Conservation (phyloP, 2,888 invertebrate genomes). For the Hyposoter didymator region DNA sequence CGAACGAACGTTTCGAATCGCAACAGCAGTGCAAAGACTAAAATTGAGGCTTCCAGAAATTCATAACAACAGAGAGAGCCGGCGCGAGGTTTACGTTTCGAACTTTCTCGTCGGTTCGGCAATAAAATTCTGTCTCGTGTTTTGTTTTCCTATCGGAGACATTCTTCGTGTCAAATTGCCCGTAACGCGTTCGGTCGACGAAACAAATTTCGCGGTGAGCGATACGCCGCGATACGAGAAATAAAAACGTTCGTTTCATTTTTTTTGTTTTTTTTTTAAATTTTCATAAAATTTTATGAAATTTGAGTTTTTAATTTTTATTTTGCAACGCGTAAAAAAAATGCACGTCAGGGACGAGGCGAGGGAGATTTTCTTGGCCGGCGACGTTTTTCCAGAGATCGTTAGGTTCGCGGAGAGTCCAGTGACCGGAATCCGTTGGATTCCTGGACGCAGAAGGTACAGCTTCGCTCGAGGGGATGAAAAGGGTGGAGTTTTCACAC, state of each 20-base stretch:
- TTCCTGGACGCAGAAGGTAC: background rate
- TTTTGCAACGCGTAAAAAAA: background rate
- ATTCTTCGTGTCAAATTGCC: conserved; percentile 74
- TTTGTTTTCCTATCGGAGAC: conserved; percentile 67
- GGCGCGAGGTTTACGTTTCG: conserved; percentile 30
- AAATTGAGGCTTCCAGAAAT: conserved; percentile 34
- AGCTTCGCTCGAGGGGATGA: conserved; percentile 1
- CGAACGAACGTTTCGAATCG: conserved; percentile 7
- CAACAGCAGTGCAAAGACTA: background rate
- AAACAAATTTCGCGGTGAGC: conserved; percentile 1
- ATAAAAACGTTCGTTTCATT: too few species aligned
- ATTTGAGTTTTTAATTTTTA: background rate
- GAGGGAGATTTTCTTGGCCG: background rate
- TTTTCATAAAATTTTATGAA: background rate
- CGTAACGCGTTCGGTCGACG: conserved; percentile 64
- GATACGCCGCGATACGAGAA: background rate
- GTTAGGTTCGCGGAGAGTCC: background rate
- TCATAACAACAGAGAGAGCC: background rate
- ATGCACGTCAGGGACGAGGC: too few species aligned
- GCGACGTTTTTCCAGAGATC: background rate
- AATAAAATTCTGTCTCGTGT: conserved; percentile 43
- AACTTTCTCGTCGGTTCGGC: conserved; percentile 53
- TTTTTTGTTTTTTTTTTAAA: too few species aligned
- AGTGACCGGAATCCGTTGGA: conserved; percentile 8
- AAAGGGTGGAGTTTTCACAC: conserved; percentile 18